Evolutionary conservation across 2,797 vertebrate species (phyloP).

Genomic region (Oreochromis grahami): DNA sequence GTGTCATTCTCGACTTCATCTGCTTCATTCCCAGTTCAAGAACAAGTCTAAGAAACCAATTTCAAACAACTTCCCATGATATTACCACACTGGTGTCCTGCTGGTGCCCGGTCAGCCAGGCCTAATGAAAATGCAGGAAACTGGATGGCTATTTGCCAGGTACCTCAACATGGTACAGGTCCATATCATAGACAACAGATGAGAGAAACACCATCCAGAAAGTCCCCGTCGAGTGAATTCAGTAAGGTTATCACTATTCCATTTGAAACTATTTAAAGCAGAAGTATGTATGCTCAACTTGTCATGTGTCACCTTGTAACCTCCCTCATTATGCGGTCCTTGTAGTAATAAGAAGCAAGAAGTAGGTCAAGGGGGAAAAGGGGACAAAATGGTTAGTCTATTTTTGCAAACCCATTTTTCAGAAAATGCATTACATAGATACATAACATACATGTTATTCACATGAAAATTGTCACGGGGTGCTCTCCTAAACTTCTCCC

Average conservation of each 20-base stretch:
- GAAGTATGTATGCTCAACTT: constrained; percentile 44
- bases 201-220: not conserved
- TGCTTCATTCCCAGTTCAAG: not conserved
- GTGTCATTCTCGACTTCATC: not conserved
- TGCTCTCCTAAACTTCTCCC: no score
- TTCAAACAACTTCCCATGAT: not conserved
- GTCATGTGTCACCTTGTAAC: constrained; percentile 46
- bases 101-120: not conserved
- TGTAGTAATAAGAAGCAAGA: constrained; percentile 1
- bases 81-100: not conserved
- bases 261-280: constrained; percentile 43
- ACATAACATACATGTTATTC: not conserved
- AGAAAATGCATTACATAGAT: not conserved
- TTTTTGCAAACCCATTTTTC: not conserved
- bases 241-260: constrained; percentile 13
- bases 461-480: not conserved
- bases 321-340: constrained; percentile 38
- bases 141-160: not conserved
- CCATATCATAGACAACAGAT: constrained; percentile 26
- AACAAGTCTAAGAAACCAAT: not conserved
- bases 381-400: not conserved
- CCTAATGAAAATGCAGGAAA: constrained; percentile 28
- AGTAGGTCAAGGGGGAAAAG: constrained; percentile 42
- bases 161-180: not conserved
- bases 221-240: constrained; percentile 19